Evolutionary conservation across 2,797 vertebrate genomes (phyloP).

Genomic region (Cossypha caffra): DNA sequence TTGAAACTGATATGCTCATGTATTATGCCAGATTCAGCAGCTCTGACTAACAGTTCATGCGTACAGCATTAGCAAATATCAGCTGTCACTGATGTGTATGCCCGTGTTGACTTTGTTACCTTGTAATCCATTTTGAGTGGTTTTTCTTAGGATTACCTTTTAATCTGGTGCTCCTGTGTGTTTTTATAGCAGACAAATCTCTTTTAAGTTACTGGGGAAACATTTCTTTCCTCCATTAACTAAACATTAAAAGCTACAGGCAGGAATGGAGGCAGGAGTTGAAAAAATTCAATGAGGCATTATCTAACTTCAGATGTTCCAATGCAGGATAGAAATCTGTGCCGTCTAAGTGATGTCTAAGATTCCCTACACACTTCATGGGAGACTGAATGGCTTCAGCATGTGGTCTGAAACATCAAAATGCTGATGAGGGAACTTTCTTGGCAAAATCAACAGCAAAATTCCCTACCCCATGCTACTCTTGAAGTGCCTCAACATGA

Average conservation of each 20-base stretch:
- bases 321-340: neutral
- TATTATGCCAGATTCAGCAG: neutral
- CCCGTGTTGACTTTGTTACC: slow-evolving; percentile 62
- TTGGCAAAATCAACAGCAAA: neutral
- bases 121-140: slow-evolving; percentile 31
- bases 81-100: neutral
- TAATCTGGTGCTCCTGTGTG: slow-evolving; percentile 31
- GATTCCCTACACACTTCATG: neutral
- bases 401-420: neutral
- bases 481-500: neutral
- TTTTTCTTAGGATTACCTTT: slow-evolving; percentile 39
- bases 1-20: neutral
- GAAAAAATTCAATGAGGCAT: slow-evolving; percentile 9
- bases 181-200: slow-evolving; percentile 36
- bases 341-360: neutral
- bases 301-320: neutral
- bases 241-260: slow-evolving; percentile 15
- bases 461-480: neutral
- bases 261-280: neutral
- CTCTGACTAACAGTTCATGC: neutral
- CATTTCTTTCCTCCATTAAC: slow-evolving; percentile 34
- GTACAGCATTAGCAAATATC: slow-evolving; percentile 24
- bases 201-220: slow-evolving; percentile 47
- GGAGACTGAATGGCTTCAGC: neutral
- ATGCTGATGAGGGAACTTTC: neutral